These are phyloP conservation scores for Hirtodrosophila cameraria DNA, from an alignment of 2,888 invertebrate genomes.

Conservation along the genomic window DNA sequence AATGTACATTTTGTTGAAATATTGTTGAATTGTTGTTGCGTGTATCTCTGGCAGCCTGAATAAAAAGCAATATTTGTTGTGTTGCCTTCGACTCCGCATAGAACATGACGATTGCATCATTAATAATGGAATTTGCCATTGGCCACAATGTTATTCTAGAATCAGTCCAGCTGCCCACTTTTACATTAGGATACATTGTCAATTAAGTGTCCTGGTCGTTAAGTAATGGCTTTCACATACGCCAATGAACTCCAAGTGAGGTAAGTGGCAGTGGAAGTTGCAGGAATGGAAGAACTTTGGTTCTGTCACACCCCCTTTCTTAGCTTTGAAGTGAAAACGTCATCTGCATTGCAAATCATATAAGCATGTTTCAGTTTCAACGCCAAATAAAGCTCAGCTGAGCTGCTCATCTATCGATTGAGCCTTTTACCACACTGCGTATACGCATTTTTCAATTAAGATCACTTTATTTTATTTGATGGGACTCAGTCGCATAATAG, in stretches of 20 bases:
- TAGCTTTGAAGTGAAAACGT: constrained; percentile 40
- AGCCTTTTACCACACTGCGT: constrained; percentile 13
- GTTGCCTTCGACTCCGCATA: constrained; percentile 13
- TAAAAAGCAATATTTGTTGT: constrained; percentile 49
- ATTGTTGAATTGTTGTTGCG: constrained; percentile 20
- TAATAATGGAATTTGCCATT: constrained; percentile 66
- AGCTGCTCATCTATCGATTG: neutral
- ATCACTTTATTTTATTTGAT: constrained; percentile 29
- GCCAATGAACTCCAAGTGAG: constrained; percentile 51
- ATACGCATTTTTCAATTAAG: constrained; percentile 42
- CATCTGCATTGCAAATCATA: constrained; percentile 47
- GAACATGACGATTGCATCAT: constrained; percentile 74
- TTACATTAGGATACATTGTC: constrained; percentile 42
- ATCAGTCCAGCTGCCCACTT: constrained; percentile 9
- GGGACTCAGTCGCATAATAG: constrained; percentile 5
- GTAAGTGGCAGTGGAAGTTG: constrained; percentile 6
- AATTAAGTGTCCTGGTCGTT: constrained; percentile 31
- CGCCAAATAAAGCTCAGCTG: neutral
- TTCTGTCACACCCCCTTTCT: neutral
- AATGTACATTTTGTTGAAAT: constrained; percentile 38
- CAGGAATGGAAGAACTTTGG: constrained; percentile 12
- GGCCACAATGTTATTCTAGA: constrained; percentile 7
- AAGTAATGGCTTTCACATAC: constrained; percentile 52
- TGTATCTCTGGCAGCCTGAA: constrained; percentile 11
- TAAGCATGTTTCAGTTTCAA: neutral